Evolutionary conservation across 2,797 vertebrate species (phyloP).

Genomic region (Pipistrellus pygmaeus): DNA sequence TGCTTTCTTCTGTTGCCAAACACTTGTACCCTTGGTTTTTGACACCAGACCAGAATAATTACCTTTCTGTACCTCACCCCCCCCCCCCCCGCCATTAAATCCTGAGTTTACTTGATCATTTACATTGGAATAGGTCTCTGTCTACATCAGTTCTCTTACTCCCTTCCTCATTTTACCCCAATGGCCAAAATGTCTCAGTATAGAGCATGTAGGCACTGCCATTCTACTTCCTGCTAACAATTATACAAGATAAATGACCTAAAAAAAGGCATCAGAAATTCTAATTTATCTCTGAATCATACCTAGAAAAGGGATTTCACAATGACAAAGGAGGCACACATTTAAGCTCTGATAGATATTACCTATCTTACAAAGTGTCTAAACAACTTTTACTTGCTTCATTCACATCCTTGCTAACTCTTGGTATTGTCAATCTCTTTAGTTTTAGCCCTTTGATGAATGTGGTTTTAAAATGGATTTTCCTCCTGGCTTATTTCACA

Average conservation of each 20-base stretch:
- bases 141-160: background rate
- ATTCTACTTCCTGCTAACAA: background rate
- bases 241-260: background rate
- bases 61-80: background rate
- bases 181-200: background rate
- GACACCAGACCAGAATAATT: background rate
- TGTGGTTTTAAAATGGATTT: background rate
- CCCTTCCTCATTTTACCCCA: background rate
- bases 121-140: background rate
- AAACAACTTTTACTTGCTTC: background rate
- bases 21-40: background rate
- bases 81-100: background rate
- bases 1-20: background rate
- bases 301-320: background rate
- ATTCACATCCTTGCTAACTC: background rate
- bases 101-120: background rate
- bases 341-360: constrained; percentile 1
- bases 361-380: background rate
- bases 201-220: accelerated
- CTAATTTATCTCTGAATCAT: background rate
- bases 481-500: background rate
- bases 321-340: background rate
- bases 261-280: background rate
- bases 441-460: background rate
- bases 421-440: background rate